phyloP scores from a whole-genome alignment of 2,797 vertebrate genomes.

The Gymnoscopelus microlampas region DNA sequence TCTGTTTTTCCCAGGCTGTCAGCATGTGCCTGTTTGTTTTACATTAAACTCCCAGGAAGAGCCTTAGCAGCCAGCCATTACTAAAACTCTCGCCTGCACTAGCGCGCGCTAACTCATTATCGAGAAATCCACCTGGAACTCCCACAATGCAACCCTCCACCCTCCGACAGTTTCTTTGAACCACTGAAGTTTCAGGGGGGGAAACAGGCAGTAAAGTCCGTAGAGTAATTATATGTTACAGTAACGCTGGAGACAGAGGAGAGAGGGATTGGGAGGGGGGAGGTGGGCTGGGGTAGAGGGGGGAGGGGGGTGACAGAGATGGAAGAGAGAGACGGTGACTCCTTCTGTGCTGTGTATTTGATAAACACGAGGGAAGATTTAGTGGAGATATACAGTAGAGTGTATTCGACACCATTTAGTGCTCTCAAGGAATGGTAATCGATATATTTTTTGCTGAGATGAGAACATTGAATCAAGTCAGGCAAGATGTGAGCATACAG shows the following conservation, averaged over 20 bases:
- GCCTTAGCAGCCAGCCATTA: conserved; percentile 82
- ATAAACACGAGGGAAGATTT: background rate
- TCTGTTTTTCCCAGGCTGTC: conserved; percentile 77
- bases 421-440: no score
- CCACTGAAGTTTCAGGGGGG: conserved; percentile 68
- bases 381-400: background rate
- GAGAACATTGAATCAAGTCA: background rate
- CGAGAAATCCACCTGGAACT: conserved; percentile 86
- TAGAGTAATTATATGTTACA: conserved; percentile 83
- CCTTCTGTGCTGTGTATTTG: conserved; percentile 35
- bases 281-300: conserved; percentile 16
- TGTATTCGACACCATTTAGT: background rate
- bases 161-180: conserved; percentile 82
- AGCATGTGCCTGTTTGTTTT: conserved; percentile 80
- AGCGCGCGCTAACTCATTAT: conserved; percentile 81
- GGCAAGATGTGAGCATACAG: background rate
- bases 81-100: conserved; percentile 80
- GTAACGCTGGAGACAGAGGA: conserved; percentile 61
- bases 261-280: conserved; percentile 27
- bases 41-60: conserved; percentile 80
- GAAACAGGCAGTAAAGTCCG: conserved; percentile 75
- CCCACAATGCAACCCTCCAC: conserved; percentile 83
- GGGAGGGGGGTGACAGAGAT: conserved; percentile 35
- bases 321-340: conserved; percentile 31
- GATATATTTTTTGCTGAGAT: conserved; percentile 11